Conservation (phyloP, 2,888 invertebrate genomes). For the Andrena fulva region DNA sequence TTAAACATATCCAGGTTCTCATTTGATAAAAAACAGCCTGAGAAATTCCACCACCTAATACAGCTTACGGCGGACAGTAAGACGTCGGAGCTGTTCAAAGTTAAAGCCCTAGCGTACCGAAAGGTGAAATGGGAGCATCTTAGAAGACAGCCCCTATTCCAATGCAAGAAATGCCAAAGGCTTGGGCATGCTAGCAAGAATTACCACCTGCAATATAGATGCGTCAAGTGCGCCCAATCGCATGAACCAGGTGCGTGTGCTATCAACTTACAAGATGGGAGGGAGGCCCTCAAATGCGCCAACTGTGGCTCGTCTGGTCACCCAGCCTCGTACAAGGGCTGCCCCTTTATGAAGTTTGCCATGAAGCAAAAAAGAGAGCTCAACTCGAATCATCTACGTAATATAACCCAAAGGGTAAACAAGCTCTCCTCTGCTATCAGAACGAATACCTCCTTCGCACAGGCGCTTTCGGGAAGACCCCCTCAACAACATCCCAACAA, state of each 20-base stretch:
- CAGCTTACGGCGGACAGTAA: neutral
- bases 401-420: neutral
- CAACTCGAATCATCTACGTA: too few relatives aligned
- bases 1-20: neutral
- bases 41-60: neutral
- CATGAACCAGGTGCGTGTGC: neutral
- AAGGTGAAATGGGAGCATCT: neutral
- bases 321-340: neutral
- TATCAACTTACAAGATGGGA: neutral
- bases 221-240: neutral
- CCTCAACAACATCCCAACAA: too few relatives aligned
- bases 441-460: too few relatives aligned
- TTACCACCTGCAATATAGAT: neutral
- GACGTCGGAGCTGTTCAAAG: neutral
- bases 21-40: neutral
- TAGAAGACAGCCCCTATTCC: neutral
- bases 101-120: neutral
- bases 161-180: neutral
- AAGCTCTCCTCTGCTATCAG: neutral
- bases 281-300: neutral
- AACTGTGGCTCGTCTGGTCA: neutral
- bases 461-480: too few relatives aligned
- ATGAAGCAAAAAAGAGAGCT: neutral
- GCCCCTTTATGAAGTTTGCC: neutral
- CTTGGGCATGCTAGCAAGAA: neutral